A percentile compares a stretch with the other conserved stretches of the same genome.
These are phyloP conservation scores for Neuroscelio doddi DNA, from an alignment of 2,888 invertebrate genomes.

Conservation along the genomic window DNA sequence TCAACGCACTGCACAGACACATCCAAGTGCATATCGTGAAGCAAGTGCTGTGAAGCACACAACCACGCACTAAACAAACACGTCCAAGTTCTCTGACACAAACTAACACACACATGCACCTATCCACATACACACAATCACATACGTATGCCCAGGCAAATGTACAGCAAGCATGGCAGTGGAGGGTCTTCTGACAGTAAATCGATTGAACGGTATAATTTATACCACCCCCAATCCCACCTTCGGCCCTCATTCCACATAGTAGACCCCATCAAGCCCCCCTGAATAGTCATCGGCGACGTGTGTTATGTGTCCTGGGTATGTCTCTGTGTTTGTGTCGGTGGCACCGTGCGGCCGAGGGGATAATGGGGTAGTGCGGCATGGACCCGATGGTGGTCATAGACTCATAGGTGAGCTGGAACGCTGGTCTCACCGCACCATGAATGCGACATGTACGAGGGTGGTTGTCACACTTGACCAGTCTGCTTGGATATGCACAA, in stretches of 20 bases:
- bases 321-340: conserved; percentile 46
- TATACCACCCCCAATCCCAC: conserved; percentile 69
- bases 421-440: conserved; percentile 53
- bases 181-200: conserved; percentile 71
- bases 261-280: conserved; percentile 49
- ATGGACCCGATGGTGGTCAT: conserved; percentile 52
- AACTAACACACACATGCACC: conserved; percentile 49
- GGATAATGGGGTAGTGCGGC: conserved; percentile 60
- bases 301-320: conserved; percentile 57
- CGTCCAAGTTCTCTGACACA: conserved; percentile 31
- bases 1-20: conserved; percentile 39
- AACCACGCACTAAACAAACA: conserved; percentile 26
- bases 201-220: conserved; percentile 73
- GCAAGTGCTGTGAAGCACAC: not conserved
- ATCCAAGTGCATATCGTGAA: not conserved
- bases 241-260: conserved; percentile 49
- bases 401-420: conserved; percentile 54
- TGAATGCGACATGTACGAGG: conserved; percentile 52
- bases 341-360: conserved; percentile 56
- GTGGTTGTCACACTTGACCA: conserved; percentile 57
- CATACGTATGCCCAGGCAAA: conserved; percentile 32
- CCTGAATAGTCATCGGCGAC: conserved; percentile 67
- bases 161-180: conserved; percentile 52
- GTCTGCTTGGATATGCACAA: conserved; percentile 39
- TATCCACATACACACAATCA: conserved; percentile 38